Evolutionary conservation across 2,113 vertebrate species (phyloP).

Genomic region (Centropus bengalensis): DNA sequence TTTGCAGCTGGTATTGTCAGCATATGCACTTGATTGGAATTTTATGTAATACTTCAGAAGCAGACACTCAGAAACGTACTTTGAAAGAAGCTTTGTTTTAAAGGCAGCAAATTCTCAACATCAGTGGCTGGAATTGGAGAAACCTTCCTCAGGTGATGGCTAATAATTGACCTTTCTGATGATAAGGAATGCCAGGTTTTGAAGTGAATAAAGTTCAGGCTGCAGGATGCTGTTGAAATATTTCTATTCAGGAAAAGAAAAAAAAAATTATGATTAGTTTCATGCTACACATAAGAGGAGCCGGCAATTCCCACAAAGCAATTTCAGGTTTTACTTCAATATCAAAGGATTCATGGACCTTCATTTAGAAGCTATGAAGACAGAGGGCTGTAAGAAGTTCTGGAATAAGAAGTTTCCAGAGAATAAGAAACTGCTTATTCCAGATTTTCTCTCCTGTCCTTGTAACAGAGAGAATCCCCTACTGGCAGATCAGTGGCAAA

Average conservation of each 20-base stretch:
- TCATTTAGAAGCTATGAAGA: not conserved
- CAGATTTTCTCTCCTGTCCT: not conserved
- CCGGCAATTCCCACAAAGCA: not conserved
- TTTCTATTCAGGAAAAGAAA: not conserved
- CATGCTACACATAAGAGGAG: not conserved
- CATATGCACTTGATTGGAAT: not conserved
- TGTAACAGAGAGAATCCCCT: not conserved
- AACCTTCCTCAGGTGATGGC: not conserved
- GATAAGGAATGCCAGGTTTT: not conserved
- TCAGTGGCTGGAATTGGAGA: not conserved
- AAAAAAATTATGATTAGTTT: not conserved
- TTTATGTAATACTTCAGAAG: not conserved
- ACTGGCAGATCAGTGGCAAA: not conserved
- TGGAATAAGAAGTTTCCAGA: not conserved
- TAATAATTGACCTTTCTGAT: conserved; percentile 18
- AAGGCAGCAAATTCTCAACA: not conserved
- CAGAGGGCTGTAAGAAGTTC: not conserved
- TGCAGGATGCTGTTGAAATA: not conserved
- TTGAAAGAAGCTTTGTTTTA: conserved; percentile 25
- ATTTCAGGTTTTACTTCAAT: not conserved
- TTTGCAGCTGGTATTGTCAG: conserved; percentile 31
- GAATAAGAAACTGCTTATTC: not conserved
- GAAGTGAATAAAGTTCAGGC: not conserved
- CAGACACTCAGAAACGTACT: not conserved
- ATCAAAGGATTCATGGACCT: not conserved